Evolutionary conservation across 2,888 invertebrate genomes (phyloP).

Genomic region (Lycocerus yunnanus): DNA sequence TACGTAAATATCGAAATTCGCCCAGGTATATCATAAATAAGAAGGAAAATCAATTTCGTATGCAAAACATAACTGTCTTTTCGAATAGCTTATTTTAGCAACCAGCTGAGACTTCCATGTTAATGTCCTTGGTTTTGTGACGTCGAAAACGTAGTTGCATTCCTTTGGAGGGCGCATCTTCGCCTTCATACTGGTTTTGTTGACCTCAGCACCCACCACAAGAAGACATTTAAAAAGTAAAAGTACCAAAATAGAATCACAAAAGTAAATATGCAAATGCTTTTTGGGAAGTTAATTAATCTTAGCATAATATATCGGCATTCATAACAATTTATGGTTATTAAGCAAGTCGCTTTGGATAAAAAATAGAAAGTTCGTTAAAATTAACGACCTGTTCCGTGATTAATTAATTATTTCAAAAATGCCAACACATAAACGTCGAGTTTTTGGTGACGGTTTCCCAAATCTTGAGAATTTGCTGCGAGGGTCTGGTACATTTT

Average conservation of each 20-base stretch:
- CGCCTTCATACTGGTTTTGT: conserved; percentile 29
- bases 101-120: conserved; percentile 21
- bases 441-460: neutral
- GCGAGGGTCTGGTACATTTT: neutral
- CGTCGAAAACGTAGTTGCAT: conserved; percentile 33
- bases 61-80: conserved; percentile 18
- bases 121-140: conserved; percentile 21
- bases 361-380: neutral
- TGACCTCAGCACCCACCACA: conserved; percentile 20
- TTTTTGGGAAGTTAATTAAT: neutral
- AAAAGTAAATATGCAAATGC: neutral
- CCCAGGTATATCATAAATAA: neutral
- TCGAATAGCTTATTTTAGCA: conserved; percentile 15
- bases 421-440: neutral
- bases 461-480: neutral
- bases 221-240: conserved; percentile 30
- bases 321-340: neutral
- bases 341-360: neutral
- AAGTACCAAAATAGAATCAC: conserved; percentile 9
- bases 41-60: neutral
- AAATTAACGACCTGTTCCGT: neutral
- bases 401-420: neutral
- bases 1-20: neutral
- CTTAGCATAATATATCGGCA: neutral
- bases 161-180: conserved; percentile 39